Evolutionary conservation across 1,140 invertebrate genomes (phyloP), one percentile per base, ranked within the genome.

Genomic region (Musca domestica): DNA sequence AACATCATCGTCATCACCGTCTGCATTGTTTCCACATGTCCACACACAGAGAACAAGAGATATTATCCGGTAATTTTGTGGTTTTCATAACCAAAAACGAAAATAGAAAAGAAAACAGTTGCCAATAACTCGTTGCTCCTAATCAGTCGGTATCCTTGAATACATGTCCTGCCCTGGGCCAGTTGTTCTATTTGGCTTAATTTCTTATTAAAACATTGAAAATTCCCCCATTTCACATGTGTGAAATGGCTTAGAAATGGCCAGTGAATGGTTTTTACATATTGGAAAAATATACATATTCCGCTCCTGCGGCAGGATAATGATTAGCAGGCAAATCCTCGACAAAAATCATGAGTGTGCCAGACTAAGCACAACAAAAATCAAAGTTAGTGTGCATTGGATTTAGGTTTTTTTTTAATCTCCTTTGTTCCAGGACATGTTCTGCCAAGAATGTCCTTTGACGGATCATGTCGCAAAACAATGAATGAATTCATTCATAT

Each of bases 21-120:
- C 41, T 52, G 23, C 23, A 30, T 58, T 15, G 25, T n/a, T 41
- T 41, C 23, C 25, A 58, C 54, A 58, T 61, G 56, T 61, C n/a
- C 1, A 17, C 9, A 54, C 27, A 30, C 34, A 41, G n/a, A n/a
- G n/a, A n/a, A n/a, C 34, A 41, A 5, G 6, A 27, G 14, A 61
- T 34, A 61, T 34, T 41, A 61, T 61, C 56, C 27, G 56, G 56
- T 61, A 61, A 61, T 61, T 61, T 61, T 61, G 56, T 61, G 56
- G 56, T 61, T 61, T 61, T 51, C 10, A 19, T 12, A 15, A 61
- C 10, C 34, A 41, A 41, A 61, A 61, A 10, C 6, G 15, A 41
- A 61, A 61, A 10, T 7, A 9, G 3, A 58, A 30, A 52, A 1
- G 14, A 3, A 25, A 10, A 61, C 10, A 61, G n/a, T 25, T 23